phyloP scores from a whole-genome alignment of 2,113 vertebrate species.

The Tonatia bakeri region DNA sequence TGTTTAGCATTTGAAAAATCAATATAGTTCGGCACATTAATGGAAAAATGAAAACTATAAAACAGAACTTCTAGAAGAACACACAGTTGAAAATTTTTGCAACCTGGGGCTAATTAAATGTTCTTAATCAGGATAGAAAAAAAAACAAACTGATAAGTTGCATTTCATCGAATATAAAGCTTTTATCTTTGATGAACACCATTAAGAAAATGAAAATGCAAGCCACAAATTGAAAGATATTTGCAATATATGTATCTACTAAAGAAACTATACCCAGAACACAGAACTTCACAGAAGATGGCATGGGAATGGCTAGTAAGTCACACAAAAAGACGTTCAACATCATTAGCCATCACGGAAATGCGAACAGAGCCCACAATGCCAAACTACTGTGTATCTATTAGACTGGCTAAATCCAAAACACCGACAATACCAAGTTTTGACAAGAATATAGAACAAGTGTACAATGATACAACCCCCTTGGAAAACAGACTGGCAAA shows the following conservation, averaged over 20 bases:
- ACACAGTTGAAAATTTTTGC: background rate
- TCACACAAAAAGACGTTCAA: background rate
- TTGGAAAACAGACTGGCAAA: background rate
- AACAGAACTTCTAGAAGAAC: background rate
- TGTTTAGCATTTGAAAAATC: background rate
- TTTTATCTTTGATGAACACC: background rate
- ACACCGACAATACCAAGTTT: background rate
- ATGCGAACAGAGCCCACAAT: background rate
- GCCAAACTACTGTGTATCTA: background rate
- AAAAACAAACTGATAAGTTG: background rate
- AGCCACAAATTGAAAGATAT: background rate
- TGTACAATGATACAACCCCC: background rate
- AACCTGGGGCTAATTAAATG: background rate
- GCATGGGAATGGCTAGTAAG: background rate
- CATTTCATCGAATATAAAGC: background rate
- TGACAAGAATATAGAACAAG: background rate
- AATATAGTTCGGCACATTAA: background rate
- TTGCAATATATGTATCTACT: background rate
- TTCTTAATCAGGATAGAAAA: background rate
- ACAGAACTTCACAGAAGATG: background rate
- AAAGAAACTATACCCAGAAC: background rate
- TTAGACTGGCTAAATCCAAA: background rate
- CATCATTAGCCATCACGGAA: background rate
- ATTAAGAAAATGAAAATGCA: background rate
- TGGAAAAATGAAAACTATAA: background rate